Conservation (phyloP, 2,113 vertebrate genomes). For the Gobio gobio region DNA sequence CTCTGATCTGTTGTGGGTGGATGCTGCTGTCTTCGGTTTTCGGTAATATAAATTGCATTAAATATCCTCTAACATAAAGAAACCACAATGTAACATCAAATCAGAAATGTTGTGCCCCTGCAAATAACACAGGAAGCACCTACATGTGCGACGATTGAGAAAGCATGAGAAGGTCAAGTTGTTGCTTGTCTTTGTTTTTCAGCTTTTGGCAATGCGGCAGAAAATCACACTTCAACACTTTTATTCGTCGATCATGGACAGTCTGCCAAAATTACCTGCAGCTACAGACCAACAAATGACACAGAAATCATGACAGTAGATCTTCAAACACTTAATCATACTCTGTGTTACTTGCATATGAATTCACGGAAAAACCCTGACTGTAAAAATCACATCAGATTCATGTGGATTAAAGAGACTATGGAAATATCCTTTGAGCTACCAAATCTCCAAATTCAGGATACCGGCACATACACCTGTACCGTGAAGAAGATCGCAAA, state of each 20-base stretch:
- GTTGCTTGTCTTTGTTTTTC: neutral
- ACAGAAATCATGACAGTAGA: neutral
- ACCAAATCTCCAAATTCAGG: slow-evolving; percentile 33
- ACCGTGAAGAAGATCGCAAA: neutral
- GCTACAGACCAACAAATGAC: neutral
- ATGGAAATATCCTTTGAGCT: slow-evolving; percentile 36
- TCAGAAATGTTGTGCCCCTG: neutral
- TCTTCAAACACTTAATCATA: neutral
- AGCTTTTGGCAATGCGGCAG: neutral
- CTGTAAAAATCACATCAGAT: slow-evolving; percentile 19
- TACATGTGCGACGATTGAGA: neutral
- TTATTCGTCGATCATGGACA: slow-evolving; percentile 23
- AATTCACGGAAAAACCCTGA: neutral
- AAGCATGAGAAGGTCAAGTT: neutral
- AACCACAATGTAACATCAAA: neutral
- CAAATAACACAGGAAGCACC: neutral
- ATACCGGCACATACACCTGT: slow-evolving; percentile 41
- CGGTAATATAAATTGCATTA: neutral
- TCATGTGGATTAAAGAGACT: slow-evolving; percentile 42
- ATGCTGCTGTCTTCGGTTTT: neutral
- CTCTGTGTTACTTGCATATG: neutral
- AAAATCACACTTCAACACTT: neutral
- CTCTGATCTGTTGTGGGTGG: neutral
- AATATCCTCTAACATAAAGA: neutral
- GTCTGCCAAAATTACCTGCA: slow-evolving; percentile 38